Conservation (phyloP, 2,797 vertebrate genomes). For the Hydrocynus forskahlii region DNA sequence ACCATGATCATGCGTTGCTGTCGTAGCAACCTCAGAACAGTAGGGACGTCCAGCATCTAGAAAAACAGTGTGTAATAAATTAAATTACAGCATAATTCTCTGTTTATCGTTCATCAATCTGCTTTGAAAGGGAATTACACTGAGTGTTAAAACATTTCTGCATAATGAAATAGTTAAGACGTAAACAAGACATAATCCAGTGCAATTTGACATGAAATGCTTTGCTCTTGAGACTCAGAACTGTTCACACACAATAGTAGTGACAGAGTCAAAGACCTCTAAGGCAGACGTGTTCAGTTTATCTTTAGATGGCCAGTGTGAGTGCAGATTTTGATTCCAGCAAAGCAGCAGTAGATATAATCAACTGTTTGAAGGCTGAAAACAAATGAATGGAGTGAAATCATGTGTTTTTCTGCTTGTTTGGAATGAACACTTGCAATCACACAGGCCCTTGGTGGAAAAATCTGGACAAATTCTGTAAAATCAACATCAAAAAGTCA, state of each 20-base stretch:
- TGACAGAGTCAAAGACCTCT: background rate
- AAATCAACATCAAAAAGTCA: too few species aligned
- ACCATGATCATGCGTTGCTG: slow-evolving; percentile 97
- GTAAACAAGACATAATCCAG: background rate
- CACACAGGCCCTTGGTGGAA: too few species aligned
- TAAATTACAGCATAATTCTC: background rate
- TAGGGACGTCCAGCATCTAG: slow-evolving; percentile 89
- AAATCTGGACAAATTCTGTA: too few species aligned
- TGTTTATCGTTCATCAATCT: background rate
- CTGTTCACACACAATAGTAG: background rate
- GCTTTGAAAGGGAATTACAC: background rate
- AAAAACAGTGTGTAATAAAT: slow-evolving; percentile 11
- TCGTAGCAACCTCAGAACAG: slow-evolving; percentile 85
- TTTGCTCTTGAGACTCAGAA: background rate
- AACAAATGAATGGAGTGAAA: too few species aligned
- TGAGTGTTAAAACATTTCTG: background rate
- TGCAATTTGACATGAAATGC: background rate
- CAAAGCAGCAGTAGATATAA: too few species aligned
- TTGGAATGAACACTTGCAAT: too few species aligned
- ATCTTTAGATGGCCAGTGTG: too few species aligned
- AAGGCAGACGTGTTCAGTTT: background rate
- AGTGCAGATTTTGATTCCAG: too few species aligned
- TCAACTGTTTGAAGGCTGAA: too few species aligned
- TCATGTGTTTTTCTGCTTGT: too few species aligned
- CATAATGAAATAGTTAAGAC: background rate